Percentiles rank a stretch among this genome's conserved stretches.
These are phyloP conservation scores for Rhinoderma darwinii DNA, from an alignment of 2,113 vertebrate species.

Conservation along the genomic window DNA sequence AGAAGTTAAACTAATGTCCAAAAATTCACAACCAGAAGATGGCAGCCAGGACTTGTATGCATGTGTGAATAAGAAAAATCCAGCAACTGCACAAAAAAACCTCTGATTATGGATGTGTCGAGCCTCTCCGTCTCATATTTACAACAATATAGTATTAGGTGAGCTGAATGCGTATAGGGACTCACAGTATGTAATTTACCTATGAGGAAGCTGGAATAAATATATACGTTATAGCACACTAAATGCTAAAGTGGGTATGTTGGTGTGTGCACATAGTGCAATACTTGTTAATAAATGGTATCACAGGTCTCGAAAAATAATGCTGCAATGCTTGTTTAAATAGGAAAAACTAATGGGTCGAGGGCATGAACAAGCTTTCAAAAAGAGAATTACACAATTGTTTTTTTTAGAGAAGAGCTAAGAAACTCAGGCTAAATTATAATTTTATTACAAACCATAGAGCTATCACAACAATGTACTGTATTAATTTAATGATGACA, in stretches of 20 bases:
- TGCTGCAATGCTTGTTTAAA: neutral
- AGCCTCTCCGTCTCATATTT: neutral
- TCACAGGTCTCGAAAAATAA: no score
- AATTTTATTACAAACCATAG: neutral
- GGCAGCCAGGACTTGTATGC: conserved; percentile 11
- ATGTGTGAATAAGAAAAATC: neutral
- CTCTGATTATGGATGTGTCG: neutral
- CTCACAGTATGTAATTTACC: no score
- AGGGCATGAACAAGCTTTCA: neutral
- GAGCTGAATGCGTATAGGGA: neutral
- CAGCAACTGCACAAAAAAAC: neutral
- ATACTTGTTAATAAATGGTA: neutral
- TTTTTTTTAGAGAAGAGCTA: neutral
- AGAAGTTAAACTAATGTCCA: neutral
- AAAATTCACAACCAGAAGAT: neutral
- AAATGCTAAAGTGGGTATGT: neutral
- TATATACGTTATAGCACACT: neutral
- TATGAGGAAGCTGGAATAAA: neutral
- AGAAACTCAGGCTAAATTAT: no score
- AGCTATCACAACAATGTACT: neutral
- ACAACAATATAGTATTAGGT: no score
- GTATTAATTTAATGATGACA: neutral
- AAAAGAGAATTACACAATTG: neutral
- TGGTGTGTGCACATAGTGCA: neutral
- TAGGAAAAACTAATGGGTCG: neutral